Evolutionary conservation across 2,797 vertebrate species (phyloP), one percentile per base, ranked within the genome.

Genomic region (Eupleurogrammus muticus): DNA sequence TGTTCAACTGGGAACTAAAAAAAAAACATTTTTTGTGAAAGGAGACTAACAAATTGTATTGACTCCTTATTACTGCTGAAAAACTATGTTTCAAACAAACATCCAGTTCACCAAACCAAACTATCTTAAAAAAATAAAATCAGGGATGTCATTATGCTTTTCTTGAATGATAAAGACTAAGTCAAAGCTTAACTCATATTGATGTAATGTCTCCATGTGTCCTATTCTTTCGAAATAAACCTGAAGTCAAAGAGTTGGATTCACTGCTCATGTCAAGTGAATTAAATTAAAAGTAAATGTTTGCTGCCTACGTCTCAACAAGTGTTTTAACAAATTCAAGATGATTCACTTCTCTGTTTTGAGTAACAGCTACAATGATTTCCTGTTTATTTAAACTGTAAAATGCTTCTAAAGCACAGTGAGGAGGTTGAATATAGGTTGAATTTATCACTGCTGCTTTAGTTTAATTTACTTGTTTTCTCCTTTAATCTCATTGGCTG

Each of bases 321-420:
- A 80, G 56, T 28, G 13, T 75, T 86, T 79, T 68, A 60, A 51
- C 64, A 76, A 70, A 66, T 81, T 59, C 63, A 69, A 84, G 73
- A 86, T 77, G 75, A 87, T 81, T 84, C 68, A 59, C 38, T 73
- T 75, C 40, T 64, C 55, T 77, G 70, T 82, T 83, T 76, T 78
- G 75, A 75, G 69, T 81, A 73, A 69, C 73, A 85, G 57, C 69
- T 71, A 65, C n/a, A 4, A 55, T 20, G n/a, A 55, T 28, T 28
- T 28, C 6, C 28, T 28, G 28, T 28, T 28, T 28, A 28, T 28
- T 28, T 28, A 28, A 28, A 28, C 28, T 28, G 28, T 28, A 28
- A 28, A 28, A 28, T 28, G 28, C 28, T 28, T 28, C 28, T 28
- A 28, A 28, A 28, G 28, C 6, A 28, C 3, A 28, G 28, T 28